Percentiles rank a stretch among this genome's conserved stretches.
phyloP scores from a whole-genome alignment of 2,888 invertebrate genomes.

The Lasioglossum pauxillum region DNA sequence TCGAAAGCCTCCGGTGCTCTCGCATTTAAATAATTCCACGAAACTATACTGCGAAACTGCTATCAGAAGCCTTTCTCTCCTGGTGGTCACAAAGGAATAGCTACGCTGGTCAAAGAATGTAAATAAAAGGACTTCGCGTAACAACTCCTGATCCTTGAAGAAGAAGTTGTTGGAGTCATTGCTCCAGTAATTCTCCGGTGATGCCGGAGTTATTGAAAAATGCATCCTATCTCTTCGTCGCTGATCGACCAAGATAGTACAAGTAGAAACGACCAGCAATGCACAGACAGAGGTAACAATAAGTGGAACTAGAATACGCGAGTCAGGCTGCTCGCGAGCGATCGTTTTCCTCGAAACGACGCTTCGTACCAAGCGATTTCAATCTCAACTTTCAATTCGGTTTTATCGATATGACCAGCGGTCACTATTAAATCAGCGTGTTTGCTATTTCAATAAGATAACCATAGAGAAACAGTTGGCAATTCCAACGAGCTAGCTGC shows the following conservation, averaged over 20 bases:
- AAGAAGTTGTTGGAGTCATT: not conserved
- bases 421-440: not conserved
- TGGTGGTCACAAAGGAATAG: not conserved
- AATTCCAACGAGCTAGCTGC: not conserved
- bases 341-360: constrained; percentile 4
- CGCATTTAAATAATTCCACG: constrained; percentile 8
- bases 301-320: constrained; percentile 1
- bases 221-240: not conserved
- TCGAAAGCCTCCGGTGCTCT: not conserved
- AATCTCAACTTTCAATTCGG: not conserved
- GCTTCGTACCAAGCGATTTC: not conserved
- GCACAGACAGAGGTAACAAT: not conserved
- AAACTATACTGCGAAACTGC: not conserved
- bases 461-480: not conserved
- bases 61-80: not conserved
- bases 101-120: not conserved
- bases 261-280: not conserved
- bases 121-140: not conserved
- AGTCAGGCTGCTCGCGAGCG: not conserved
- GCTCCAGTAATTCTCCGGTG: not conserved
- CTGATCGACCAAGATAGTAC: not conserved
- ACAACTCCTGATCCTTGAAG: not conserved
- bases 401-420: not conserved
- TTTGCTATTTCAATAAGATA: constrained; percentile 8
- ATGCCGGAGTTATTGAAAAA: not conserved